Percentiles rank a stretch among this genome's conserved stretches.
These are phyloP conservation scores for Deilephila elpenor DNA, from an alignment of 2,888 invertebrate species.

Conservation along the genomic window DNA sequence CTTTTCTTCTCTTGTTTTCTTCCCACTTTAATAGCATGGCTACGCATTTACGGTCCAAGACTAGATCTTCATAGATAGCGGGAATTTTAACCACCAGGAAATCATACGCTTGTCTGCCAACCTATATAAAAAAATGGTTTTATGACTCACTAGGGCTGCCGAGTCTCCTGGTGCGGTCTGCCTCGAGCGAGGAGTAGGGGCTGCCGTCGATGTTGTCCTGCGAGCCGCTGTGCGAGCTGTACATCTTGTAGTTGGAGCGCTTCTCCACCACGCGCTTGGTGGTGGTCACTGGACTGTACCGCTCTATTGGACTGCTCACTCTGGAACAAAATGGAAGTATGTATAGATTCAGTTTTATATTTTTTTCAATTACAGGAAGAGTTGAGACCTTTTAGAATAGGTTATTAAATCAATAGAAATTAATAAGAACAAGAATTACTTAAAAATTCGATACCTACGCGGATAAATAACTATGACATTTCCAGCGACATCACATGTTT, in stretches of 20 bases:
- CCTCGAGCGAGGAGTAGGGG: conserved; percentile 73
- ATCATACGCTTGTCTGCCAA: too few species aligned
- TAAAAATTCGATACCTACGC: too few species aligned
- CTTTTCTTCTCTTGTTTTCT: too few species aligned
- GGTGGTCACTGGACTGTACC: conserved; percentile 76
- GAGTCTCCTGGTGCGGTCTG: conserved; percentile 68
- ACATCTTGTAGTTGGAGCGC: conserved; percentile 78
- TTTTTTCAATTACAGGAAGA: background rate
- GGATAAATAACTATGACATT: too few species aligned
- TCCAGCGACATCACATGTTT: too few species aligned
- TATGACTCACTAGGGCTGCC: conserved; percentile 73
- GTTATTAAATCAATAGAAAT: too few species aligned
- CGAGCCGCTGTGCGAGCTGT: conserved; percentile 75
- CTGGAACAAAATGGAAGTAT: conserved; percentile 46
- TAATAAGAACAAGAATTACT: too few species aligned
- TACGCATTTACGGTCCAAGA: too few species aligned
- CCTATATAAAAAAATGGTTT: background rate
- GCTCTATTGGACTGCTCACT: conserved; percentile 74
- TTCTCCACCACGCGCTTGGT: conserved; percentile 78
- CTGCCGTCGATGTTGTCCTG: conserved; percentile 78
- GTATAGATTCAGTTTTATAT: too few species aligned
- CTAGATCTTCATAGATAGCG: too few species aligned
- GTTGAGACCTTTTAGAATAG: background rate
- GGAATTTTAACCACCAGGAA: too few species aligned
- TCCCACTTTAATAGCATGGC: too few species aligned